These are phyloP conservation scores for Laodelphax striatellus DNA, from an alignment of 1,140 invertebrate species.

Conservation along the genomic window DNA sequence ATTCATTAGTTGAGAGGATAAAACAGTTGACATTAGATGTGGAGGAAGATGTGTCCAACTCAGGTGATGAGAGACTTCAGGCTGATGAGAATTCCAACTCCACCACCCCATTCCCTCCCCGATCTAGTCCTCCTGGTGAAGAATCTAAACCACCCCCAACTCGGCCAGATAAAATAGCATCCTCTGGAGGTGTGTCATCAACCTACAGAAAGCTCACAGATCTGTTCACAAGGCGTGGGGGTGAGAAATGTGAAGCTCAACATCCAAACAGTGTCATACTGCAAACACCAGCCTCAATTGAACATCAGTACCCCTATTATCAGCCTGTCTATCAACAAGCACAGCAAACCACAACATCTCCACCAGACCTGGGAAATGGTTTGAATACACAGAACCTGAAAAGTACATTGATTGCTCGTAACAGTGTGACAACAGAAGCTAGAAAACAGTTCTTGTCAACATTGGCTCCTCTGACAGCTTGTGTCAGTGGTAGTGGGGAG, in stretches of 20 bases:
- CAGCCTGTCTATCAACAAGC: conserved; percentile 15
- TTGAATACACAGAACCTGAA: conserved; percentile 20
- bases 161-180: conserved; percentile 18
- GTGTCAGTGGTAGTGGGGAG: conserved; percentile 35
- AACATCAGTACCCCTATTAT: conserved; percentile 23
- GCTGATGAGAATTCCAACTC: conserved; percentile 8
- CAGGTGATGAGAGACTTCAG: conserved; percentile 15
- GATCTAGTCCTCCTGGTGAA: conserved; percentile 39
- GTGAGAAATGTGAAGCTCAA: conserved; percentile 29
- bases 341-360: conserved; percentile 24
- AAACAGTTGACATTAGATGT: conserved; percentile 69
- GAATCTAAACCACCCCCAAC: conserved; percentile 24
- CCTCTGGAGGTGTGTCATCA: conserved; percentile 33
- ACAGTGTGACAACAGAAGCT: conserved; percentile 32
- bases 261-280: conserved; percentile 8
- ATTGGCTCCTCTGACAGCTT: conserved; percentile 57
- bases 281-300: conserved; percentile 17
- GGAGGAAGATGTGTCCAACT: conserved; percentile 41
- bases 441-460: conserved; percentile 63
- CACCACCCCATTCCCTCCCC: conserved; percentile 19
- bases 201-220: conserved; percentile 57
- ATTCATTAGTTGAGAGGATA: conserved; percentile 65
- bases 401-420: conserved; percentile 14
- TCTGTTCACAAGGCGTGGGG: conserved; percentile 39
- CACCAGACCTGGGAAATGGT: conserved; percentile 45